Evolutionary conservation across 2,888 invertebrate genomes (phyloP), one percentile per base, ranked within the genome.

Genomic region (Dioctria linearis): DNA sequence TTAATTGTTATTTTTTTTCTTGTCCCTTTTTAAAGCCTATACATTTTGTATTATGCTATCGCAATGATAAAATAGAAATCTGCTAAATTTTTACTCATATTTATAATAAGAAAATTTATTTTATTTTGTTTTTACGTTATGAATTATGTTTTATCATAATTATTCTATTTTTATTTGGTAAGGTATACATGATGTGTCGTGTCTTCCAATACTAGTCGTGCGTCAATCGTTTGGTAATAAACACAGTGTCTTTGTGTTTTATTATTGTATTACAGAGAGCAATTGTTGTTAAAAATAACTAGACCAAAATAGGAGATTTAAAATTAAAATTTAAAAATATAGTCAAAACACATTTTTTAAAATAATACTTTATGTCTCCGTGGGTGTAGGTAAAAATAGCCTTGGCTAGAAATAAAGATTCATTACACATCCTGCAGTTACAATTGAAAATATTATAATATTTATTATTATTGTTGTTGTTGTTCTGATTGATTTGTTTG

Each of bases 51-150:
- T 25, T 1, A 25, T 39, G 57, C 73, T 57, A 73, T 25, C 25
- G 25, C 54, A 54, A 73, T 73, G 73, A 51, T 73, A 73, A 73
- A 73, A 73, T 73, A 73, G 54, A 73, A 57, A 57, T 73, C 40
- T 57, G 39, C 73, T 73, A 73, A 54, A 42, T 57, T 51, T 42
- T 25, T n/a, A 6, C 42, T 40, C 73, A 42, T 25, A 25, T 40
- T 57, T 59, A 65, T 40, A 39, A 25, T 25, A 61, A 61, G 61
- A 61, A 61, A 39, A 25, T 59, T 11, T 71, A 11, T 51, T 54
- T 40, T 37, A 39, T 25, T 51, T 51, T 69, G 11, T 71, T 54
- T 73, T 73, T 42, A 39, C 43, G 73, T 51, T 9, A 46, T 39
- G 0, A 25, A 25, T 25, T 25, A 25, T 25, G 25, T 25, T 25